These are phyloP conservation scores for Aptenodytes patagonicus DNA, from an alignment of 2,113 vertebrate genomes.

Conservation along the genomic window DNA sequence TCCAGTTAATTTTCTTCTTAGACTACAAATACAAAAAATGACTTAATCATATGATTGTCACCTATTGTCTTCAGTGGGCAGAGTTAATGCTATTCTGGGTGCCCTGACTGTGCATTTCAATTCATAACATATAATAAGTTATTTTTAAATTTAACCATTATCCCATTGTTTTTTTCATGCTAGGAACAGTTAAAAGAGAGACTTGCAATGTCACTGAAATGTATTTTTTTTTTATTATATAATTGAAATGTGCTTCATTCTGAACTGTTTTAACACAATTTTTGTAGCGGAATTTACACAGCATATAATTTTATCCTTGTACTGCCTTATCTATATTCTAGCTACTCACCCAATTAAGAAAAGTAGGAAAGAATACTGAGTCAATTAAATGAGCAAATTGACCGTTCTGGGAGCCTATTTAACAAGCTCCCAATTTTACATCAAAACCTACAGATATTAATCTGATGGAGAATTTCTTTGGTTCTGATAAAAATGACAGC, in stretches of 20 bases:
- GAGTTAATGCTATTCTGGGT: neutral
- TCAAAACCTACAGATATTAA: neutral
- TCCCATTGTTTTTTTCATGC: neutral
- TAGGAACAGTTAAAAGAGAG: neutral
- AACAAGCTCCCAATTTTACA: neutral
- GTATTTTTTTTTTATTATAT: neutral
- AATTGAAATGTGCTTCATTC: neutral
- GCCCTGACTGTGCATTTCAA: neutral
- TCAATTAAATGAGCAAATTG: slow-evolving; percentile 25
- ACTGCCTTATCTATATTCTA: neutral
- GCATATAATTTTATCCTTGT: neutral
- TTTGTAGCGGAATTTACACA: neutral
- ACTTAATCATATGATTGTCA: neutral
- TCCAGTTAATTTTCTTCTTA: neutral
- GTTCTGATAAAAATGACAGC: neutral
- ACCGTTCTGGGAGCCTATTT: neutral
- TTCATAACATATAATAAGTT: neutral
- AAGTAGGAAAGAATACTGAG: neutral
- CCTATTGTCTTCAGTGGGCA: neutral
- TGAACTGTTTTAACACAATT: neutral
- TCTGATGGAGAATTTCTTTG: neutral
- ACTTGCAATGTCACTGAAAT: neutral
- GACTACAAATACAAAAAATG: neutral
- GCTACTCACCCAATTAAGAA: neutral
- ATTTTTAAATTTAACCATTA: neutral